Base-by-base conservation (phyloP, 2,113 vertebrate genomes). In the Tetrax tetrax region DNA sequence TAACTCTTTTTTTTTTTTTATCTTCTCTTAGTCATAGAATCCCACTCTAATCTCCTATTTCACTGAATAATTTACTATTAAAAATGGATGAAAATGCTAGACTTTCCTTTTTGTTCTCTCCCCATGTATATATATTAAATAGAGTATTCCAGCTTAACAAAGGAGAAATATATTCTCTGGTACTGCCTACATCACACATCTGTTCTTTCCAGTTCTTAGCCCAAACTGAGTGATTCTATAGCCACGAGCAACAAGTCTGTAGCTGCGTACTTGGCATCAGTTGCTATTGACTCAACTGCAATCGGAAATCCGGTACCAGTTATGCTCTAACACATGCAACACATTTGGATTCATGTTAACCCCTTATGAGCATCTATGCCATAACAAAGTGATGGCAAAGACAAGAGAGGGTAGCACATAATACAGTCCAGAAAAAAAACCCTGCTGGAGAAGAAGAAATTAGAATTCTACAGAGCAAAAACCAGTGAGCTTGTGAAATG, bases 71-170 rank as follows among this genome's bases (percentile, higher is more conserved):
- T 90, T 88, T 94, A 38, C n/a, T 80, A 24, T 79, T 88, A 83
- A 92, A 91, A 93, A 88, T 85, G 48, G 74, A 64, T 77, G 47
- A 83, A 94, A 93, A 94, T 90, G 2, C 59, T 41, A 83, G 47
- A 24, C 5, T 83, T 33, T 85, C 22, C 20, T 76, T 91, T 90
- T 53, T 75, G 14, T 43, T 93, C 48, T 82, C 35, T 43, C 93
- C 47, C 38, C 89, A 37, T 47, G 28, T 69, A 78, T 83, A 75
- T 16, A 38, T 56, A 66, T 68, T 51, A 59, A 90, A 85, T 22
- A 15, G 38, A 82, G 20, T 82, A 84, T 48, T 18, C 31, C 28
- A 64, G 29, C 68, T 71, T 71, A 92, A 87, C 43, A 64, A 92
- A 87, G 35, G 27, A 64, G 22, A 78, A 68, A 53, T 60, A n/a